Conservation (phyloP, 1,140 invertebrate species). For the Drosophila aff. region DNA sequence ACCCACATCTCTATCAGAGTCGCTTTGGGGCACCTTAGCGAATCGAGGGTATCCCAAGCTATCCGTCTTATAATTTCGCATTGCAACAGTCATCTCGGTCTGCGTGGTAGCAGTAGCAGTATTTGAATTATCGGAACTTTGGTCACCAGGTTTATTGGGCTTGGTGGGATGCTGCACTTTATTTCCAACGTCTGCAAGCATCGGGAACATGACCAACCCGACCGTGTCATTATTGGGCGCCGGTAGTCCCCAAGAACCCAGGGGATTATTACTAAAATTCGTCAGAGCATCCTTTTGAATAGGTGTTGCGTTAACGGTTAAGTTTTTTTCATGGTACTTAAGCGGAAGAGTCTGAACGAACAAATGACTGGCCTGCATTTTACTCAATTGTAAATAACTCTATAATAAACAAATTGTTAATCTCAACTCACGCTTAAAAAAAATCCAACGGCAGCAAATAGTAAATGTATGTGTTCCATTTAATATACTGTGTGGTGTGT, state of each 20-base stretch:
- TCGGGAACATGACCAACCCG: background rate
- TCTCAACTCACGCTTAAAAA: background rate
- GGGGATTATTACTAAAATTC: too few relatives aligned
- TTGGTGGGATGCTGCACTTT: background rate
- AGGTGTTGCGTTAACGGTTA: background rate
- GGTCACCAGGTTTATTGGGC: background rate
- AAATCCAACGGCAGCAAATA: background rate
- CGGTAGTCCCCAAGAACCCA: too few relatives aligned
- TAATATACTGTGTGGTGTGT: background rate
- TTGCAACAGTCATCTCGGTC: background rate
- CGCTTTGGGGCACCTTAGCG: too few relatives aligned
- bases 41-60: background rate
- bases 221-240: background rate
- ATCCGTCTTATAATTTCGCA: background rate
- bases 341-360: background rate
- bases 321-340: background rate
- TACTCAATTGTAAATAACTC: background rate
- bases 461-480: background rate
- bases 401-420: background rate
- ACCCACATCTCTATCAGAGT: too few relatives aligned
- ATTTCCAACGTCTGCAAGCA: background rate
- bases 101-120: background rate
- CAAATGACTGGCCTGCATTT: background rate
- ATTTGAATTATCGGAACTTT: background rate
- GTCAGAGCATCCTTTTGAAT: too few relatives aligned